A percentile compares a stretch with the other conserved stretches of the same genome.
Evolutionary conservation across 2,888 invertebrate genomes (phyloP).

Genomic region (Eristalis arbustorum): DNA sequence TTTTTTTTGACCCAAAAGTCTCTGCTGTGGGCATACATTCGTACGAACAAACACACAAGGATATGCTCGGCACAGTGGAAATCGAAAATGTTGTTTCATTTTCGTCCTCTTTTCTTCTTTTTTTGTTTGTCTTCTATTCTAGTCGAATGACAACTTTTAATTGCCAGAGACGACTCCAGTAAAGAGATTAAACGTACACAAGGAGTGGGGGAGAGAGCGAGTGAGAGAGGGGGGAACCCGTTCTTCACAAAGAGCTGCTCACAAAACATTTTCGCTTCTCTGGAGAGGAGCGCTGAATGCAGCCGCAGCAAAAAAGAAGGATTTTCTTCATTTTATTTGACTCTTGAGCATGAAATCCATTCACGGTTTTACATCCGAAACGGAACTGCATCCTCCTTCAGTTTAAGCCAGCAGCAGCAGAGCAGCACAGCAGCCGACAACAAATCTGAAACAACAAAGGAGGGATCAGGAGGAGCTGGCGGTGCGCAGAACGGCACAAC

Average conservation of each 20-base stretch:
- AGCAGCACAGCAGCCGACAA: conserved; percentile 5
- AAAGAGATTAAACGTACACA: conserved; percentile 17
- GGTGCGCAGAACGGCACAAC: conserved; percentile 48
- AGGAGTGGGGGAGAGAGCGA: neutral
- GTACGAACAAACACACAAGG: conserved; percentile 35
- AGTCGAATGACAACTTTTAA: conserved; percentile 55
- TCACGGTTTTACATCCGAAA: conserved; percentile 62
- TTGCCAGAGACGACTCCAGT: conserved; percentile 34
- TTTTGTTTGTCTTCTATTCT: conserved; percentile 39
- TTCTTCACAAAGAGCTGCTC: neutral
- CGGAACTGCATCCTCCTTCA: conserved; percentile 58
- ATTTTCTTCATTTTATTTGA: conserved; percentile 44
- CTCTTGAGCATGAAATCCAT: conserved; percentile 65
- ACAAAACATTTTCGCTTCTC: conserved; percentile 18
- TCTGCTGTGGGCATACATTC: neutral
- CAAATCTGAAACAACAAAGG: conserved; percentile 5
- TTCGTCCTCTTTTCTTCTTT: conserved; percentile 10
- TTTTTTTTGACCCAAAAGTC: neutral
- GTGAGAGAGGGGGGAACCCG: neutral
- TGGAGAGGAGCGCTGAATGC: conserved; percentile 11
- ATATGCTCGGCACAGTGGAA: conserved; percentile 55
- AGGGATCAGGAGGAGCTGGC: conserved; percentile 24
- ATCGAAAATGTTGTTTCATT: conserved; percentile 24
- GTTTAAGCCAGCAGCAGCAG: conserved; percentile 14
- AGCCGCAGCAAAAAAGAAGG: conserved; percentile 13